These are phyloP conservation scores for Gymnocypris eckloni DNA, from an alignment of 2,797 vertebrate species.

Conservation along the genomic window DNA sequence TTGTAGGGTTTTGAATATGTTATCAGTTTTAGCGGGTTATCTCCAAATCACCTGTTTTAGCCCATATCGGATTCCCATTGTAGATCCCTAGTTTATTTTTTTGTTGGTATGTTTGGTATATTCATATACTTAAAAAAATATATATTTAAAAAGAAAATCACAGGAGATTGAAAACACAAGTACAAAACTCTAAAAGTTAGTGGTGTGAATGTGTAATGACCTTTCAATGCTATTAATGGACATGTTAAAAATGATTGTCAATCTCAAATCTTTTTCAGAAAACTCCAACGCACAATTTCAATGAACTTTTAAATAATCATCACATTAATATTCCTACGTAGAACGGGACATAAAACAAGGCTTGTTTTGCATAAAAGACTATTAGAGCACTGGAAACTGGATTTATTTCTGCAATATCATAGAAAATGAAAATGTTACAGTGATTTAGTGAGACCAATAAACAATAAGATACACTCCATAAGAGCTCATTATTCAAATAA, in stretches of 20 bases:
- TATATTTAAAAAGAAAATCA: background rate
- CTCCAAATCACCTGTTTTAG: background rate
- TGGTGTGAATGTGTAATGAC: too few relatives aligned
- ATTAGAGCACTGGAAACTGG: background rate
- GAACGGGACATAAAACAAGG: background rate
- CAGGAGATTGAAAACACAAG: background rate
- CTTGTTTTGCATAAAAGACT: background rate
- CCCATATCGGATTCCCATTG: background rate
- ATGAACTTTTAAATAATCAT: background rate
- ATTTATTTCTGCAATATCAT: background rate
- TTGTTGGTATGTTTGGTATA: too few relatives aligned
- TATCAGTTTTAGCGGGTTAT: background rate
- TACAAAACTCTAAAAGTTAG: too few relatives aligned
- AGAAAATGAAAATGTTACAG: background rate
- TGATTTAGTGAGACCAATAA: background rate
- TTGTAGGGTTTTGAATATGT: background rate
- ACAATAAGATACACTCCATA: background rate
- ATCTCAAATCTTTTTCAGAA: background rate
- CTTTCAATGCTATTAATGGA: too few relatives aligned
- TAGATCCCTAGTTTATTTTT: background rate
- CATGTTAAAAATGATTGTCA: background rate
- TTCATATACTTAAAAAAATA: background rate
- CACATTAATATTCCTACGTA: background rate
- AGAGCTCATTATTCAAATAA: background rate
- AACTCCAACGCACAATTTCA: background rate